phyloP scores from a whole-genome alignment of 2,888 invertebrate genomes.

The Galerucella nymphaeae region DNA sequence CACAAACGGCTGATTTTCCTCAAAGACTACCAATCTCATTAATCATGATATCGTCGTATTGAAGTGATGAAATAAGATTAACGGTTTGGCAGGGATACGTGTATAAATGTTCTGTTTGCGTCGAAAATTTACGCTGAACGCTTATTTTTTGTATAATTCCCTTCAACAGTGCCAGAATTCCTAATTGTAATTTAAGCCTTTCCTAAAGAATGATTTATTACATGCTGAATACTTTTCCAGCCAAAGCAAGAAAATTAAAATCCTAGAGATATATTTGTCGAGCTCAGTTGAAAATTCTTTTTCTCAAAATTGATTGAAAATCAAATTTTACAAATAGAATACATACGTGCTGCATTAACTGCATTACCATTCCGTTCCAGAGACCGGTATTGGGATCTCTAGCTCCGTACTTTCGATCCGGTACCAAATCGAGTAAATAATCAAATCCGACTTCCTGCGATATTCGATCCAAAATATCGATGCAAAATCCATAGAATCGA shows the following conservation, averaged over 20 bases:
- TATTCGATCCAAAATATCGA: slow-evolving; percentile 77
- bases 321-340: not conserved
- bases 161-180: too few relatives aligned
- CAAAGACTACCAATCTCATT: not conserved
- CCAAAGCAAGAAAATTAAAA: too few relatives aligned
- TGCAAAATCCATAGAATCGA: slow-evolving; percentile 83
- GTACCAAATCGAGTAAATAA: slow-evolving; percentile 77
- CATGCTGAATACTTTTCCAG: too few relatives aligned
- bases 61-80: not conserved
- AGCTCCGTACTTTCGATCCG: slow-evolving; percentile 76
- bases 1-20: too few relatives aligned
- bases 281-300: too few relatives aligned
- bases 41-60: not conserved
- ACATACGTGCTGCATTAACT: slow-evolving; percentile 77
- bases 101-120: too few relatives aligned
- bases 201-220: too few relatives aligned
- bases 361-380: slow-evolving; percentile 78
- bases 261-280: too few relatives aligned
- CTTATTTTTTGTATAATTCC: too few relatives aligned
- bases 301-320: too few relatives aligned
- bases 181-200: not conserved
- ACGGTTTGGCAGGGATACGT: not conserved
- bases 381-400: slow-evolving; percentile 71
- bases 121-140: too few relatives aligned
- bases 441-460: slow-evolving; percentile 77